These are phyloP conservation scores for Criorhina ranunculi DNA, from an alignment of 2,888 invertebrate species.

Conservation along the genomic window DNA sequence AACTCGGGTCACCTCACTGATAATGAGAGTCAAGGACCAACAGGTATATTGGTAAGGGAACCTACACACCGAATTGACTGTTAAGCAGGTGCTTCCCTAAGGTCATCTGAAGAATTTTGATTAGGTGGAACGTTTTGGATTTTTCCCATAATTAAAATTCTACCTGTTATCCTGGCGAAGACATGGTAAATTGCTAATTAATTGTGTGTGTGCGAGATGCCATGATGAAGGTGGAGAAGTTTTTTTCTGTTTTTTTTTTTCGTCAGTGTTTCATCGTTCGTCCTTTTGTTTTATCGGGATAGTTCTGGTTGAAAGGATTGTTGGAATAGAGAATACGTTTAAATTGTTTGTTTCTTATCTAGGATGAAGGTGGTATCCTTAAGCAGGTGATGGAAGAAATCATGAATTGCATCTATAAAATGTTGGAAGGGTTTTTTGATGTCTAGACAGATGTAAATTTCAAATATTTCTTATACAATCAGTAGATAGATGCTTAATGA, in stretches of 20 bases:
- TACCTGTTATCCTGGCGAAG: slow-evolving; percentile 55
- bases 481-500: too few relatives aligned
- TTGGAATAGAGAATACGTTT: slow-evolving; percentile 34
- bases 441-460: slow-evolving; percentile 24
- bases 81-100: slow-evolving; percentile 61
- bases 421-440: neutral
- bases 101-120: slow-evolving; percentile 70
- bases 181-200: slow-evolving; percentile 75
- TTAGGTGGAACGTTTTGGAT: slow-evolving; percentile 56
- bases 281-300: slow-evolving; percentile 40
- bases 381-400: slow-evolving; percentile 10
- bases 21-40: slow-evolving; percentile 40
- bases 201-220: slow-evolving; percentile 58
- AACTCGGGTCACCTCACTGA: slow-evolving; percentile 29
- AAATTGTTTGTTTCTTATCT: slow-evolving; percentile 6
- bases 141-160: slow-evolving; percentile 75
- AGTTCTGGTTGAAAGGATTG: slow-evolving; percentile 56
- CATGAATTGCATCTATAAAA: slow-evolving; percentile 1
- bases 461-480: neutral
- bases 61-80: slow-evolving; percentile 41
- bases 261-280: slow-evolving; percentile 1
- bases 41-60: slow-evolving; percentile 16
- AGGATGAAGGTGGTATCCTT: slow-evolving; percentile 1
- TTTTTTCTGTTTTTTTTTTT: slow-evolving; percentile 6
- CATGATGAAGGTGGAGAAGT: slow-evolving; percentile 15